phyloP scores from a whole-genome alignment of 2,888 invertebrate species.

The Muschampia staudingeri region DNA sequence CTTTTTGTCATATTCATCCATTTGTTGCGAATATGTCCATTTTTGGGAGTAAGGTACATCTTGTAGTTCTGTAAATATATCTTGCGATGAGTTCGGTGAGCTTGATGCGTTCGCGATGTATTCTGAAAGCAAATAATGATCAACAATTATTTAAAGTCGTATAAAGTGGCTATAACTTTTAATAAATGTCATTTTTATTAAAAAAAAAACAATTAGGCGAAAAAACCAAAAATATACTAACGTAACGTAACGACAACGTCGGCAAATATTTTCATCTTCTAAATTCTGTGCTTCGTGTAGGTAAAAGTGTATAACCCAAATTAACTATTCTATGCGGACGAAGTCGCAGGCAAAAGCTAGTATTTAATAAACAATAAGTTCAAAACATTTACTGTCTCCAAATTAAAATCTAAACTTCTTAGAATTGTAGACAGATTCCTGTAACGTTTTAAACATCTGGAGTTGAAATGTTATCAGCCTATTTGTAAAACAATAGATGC shows the following conservation, averaged over 20 bases:
- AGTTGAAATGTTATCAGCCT: slow-evolving; percentile 18
- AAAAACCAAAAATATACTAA: slow-evolving; percentile 17
- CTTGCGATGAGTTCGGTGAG: slow-evolving; percentile 19
- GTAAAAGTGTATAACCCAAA: slow-evolving; percentile 23
- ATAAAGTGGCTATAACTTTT: slow-evolving; percentile 17
- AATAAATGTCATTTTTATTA: slow-evolving; percentile 19
- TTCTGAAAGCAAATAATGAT: slow-evolving; percentile 19
- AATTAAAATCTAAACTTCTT: slow-evolving; percentile 23
- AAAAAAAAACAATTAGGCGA: slow-evolving; percentile 17
- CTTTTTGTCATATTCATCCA: slow-evolving; percentile 23
- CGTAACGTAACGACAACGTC: slow-evolving; percentile 19
- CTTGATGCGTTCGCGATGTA: slow-evolving; percentile 19
- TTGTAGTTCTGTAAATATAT: slow-evolving; percentile 23
- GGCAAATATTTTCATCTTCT: slow-evolving; percentile 19
- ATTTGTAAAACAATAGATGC: slow-evolving; percentile 23
- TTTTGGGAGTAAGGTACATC: slow-evolving; percentile 23
- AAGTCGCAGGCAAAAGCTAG: slow-evolving; percentile 23
- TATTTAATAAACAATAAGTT: slow-evolving; percentile 19
- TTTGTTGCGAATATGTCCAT: slow-evolving; percentile 21
- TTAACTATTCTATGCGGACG: slow-evolving; percentile 23
- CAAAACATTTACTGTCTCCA: slow-evolving; percentile 22
- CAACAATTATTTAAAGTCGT: slow-evolving; percentile 19
- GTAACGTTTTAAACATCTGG: slow-evolving; percentile 22
- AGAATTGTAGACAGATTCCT: slow-evolving; percentile 23
- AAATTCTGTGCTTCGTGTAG: slow-evolving; percentile 23